phyloP scores from a whole-genome alignment of 2,113 vertebrate species.

The Diphyllodes magnificus region DNA sequence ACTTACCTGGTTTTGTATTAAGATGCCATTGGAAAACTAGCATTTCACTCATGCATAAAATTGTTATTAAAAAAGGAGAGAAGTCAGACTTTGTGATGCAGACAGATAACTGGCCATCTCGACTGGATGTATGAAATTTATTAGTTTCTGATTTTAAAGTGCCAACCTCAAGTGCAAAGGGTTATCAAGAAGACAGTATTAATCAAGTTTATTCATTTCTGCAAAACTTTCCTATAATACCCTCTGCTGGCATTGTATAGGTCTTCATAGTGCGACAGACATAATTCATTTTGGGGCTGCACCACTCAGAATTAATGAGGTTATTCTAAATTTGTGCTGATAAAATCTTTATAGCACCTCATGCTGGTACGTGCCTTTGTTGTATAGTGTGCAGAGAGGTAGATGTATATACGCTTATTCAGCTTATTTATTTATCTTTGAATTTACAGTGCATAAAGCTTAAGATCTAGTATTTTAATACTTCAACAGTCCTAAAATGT shows the following conservation, averaged over 20 bases:
- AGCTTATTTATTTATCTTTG: conserved; percentile 3
- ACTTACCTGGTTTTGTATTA: neutral
- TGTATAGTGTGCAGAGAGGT: neutral
- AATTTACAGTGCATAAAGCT: neutral
- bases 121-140: neutral
- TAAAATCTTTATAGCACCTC: neutral
- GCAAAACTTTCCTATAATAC: neutral
- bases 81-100: neutral
- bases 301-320: neutral
- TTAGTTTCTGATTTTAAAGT: neutral
- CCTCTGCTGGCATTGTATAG: neutral
- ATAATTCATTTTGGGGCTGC: neutral
- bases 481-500: conserved; percentile 24
- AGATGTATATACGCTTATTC: neutral
- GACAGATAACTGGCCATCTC: neutral
- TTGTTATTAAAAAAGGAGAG: neutral
- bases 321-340: neutral
- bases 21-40: neutral
- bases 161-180: neutral
- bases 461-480: conserved; percentile 9
- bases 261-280: neutral
- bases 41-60: neutral
- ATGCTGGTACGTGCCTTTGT: neutral
- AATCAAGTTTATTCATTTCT: neutral
- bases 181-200: neutral